A percentile compares a stretch with the other conserved stretches of the same genome.
These are phyloP conservation scores for Charanyca ferruginea DNA, from an alignment of 2,888 invertebrate species.

Conservation along the genomic window DNA sequence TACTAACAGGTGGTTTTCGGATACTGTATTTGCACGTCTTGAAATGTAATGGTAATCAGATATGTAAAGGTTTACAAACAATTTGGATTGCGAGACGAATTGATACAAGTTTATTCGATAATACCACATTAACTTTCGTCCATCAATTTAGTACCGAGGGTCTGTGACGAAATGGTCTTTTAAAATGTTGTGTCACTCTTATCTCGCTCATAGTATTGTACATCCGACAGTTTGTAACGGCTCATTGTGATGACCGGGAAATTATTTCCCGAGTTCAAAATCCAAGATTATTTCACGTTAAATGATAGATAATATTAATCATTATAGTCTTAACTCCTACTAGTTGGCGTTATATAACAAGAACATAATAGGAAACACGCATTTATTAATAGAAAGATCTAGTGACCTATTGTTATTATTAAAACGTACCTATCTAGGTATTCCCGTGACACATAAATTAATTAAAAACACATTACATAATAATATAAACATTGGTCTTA, in stretches of 20 bases:
- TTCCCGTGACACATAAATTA: conserved; percentile 55
- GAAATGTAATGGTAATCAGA: conserved; percentile 55
- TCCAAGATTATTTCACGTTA: background rate
- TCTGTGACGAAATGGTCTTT: conserved; percentile 4
- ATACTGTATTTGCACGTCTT: background rate
- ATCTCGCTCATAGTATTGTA: background rate
- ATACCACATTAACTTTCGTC: conserved; percentile 35
- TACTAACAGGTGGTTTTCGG: conserved; percentile 39
- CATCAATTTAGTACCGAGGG: conserved; percentile 38
- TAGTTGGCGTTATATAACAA: conserved; percentile 15
- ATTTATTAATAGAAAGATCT: conserved; percentile 59
- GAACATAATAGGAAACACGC: conserved; percentile 28
- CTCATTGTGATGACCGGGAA: conserved; percentile 1
- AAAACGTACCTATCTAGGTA: conserved; percentile 27
- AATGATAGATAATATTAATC: background rate
- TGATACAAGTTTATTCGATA: conserved; percentile 29
- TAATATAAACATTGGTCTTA: conserved; percentile 29
- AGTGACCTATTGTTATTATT: conserved; percentile 46
- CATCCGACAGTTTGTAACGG: background rate
- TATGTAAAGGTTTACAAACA: background rate
- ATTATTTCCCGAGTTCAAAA: conserved; percentile 18
- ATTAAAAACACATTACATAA: conserved; percentile 53
- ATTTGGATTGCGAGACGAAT: conserved; percentile 14
- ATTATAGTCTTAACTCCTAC: background rate
- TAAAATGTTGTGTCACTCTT: conserved; percentile 9